Conservation (phyloP, 2,888 invertebrate genomes). For the Microplitis deprimator region DNA sequence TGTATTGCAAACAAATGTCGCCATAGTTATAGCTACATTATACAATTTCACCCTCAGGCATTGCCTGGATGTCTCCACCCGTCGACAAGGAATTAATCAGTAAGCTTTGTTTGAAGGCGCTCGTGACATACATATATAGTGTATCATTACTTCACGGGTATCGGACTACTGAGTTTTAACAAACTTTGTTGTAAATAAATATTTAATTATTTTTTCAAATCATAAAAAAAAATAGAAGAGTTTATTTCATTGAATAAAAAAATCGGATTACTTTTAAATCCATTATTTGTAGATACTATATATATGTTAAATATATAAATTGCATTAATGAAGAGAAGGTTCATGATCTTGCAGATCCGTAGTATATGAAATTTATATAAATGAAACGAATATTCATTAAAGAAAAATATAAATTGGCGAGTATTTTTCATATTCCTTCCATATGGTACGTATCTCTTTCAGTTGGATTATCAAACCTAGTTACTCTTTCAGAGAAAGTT, state of each 20-base stretch:
- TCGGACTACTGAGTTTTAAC: background rate
- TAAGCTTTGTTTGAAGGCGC: slow-evolving; percentile 48
- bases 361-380: slow-evolving; percentile 1
- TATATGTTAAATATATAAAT: no score
- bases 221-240: background rate
- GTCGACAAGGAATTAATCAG: slow-evolving; percentile 52
- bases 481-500: slow-evolving; percentile 48
- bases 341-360: background rate
- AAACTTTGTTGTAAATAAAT: background rate
- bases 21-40: slow-evolving; percentile 16
- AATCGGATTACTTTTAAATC: background rate
- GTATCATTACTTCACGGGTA: slow-evolving; percentile 6
- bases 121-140: slow-evolving; percentile 44
- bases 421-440: slow-evolving; percentile 30
- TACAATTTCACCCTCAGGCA: slow-evolving; percentile 14
- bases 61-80: slow-evolving; percentile 42
- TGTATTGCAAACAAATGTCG: slow-evolving; percentile 18
- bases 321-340: background rate
- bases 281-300: background rate
- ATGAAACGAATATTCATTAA: slow-evolving; percentile 2
- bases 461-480: slow-evolving; percentile 50
- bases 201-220: background rate
- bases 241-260: background rate
- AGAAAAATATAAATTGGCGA: background rate
- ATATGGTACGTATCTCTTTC: slow-evolving; percentile 49